Evolutionary conservation across 2,797 vertebrate genomes (phyloP), one percentile per base, ranked within the genome.

Genomic region (Bufotes viridis): DNA sequence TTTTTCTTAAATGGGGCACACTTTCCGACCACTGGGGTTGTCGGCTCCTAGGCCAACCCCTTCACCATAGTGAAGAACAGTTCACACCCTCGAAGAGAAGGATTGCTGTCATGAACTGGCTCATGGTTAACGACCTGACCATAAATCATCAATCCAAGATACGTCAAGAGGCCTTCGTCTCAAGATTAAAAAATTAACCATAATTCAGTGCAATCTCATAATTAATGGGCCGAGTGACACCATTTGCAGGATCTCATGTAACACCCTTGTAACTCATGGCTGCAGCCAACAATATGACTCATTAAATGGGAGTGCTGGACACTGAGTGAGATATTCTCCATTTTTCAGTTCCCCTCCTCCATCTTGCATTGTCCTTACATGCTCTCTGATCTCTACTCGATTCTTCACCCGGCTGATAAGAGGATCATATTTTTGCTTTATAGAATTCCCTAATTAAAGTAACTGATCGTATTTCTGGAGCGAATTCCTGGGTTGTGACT

Each of bases 371-470:
- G 80, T 89, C 88, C 88, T 83, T 78, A 72, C 53, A 61, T 51
- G 84, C 81, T 83, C 58, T 78, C 55, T 78, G 53, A 83, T 86
- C 58, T 49, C 20, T 20, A 74, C 81, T 49, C 13, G 20, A 76
- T 74, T 69, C 57, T 89, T 86, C 51, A 84, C 57, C 63, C 65
- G 5, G 24, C 63, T 26, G 80, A 89, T 86, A 87, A 86, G 58
- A 78, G 81, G 81, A 82, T 78, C 65, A 61, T 89, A 79, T 86
- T 87, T 53, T 79, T 79, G 70, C 74, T 60, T 85, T 65, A 82
- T 55, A 78, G 80, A 78, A 89, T 29, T 82, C 42, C 29, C 82
- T 89, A 89, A 89, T 89, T 89, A 86, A 53, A 24, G 57, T 49
- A 70, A 79, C 84, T 24, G 72, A 89, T 89, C 85, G 61, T 34